Base-by-base conservation (phyloP, 1,140 invertebrate species). In the Macrocentrus cingulum region DNA sequence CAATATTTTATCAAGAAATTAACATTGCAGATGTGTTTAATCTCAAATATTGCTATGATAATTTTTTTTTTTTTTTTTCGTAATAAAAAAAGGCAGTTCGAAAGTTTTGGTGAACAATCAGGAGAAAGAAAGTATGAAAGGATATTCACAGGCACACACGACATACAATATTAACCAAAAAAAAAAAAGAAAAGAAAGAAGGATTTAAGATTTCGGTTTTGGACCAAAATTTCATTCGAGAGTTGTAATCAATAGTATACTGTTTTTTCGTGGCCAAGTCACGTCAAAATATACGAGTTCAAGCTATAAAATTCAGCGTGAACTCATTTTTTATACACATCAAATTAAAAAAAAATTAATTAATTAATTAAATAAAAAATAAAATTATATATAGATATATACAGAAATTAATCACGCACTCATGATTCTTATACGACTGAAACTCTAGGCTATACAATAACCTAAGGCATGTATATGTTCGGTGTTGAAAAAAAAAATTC, bases 391-490 rank as follows among this genome's bases (percentile, higher is more conserved):
- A n/a, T n/a, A n/a, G n/a, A n/a, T n/a, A n/a, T n/a, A n/a, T n/a
- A n/a, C n/a, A 66, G 25, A 36, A 55, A 37, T 25, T 36, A 48
- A 48, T 23, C 53, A 50, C 51, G 48, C 56, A 62, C 52, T 50
- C 45, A 62, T 56, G 51, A 61, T 59, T 61, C 59, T 56, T 58
- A 64, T 64, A 77, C 71, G 75, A 80, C 76, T 79, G 76, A 78
- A 76, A 74, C 66, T 76, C 69, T 77, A 77, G 75, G 74, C 74
- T 79, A 76, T 79, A 80, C 61, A 80, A n/a, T 78, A 70, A 56
- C 70, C 61, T 71, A 75, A 80, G 73, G 72, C 70, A 79, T 77
- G 74, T 77, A 75, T 77, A 77, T 80, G 75, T 80, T 79, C 66
- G 76, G 74, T 80, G 74, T 77, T 77, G 69, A 70, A 75, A 74